These are phyloP conservation scores for Platycheirus rosarum DNA, from an alignment of 2,888 invertebrate genomes.

Conservation along the genomic window DNA sequence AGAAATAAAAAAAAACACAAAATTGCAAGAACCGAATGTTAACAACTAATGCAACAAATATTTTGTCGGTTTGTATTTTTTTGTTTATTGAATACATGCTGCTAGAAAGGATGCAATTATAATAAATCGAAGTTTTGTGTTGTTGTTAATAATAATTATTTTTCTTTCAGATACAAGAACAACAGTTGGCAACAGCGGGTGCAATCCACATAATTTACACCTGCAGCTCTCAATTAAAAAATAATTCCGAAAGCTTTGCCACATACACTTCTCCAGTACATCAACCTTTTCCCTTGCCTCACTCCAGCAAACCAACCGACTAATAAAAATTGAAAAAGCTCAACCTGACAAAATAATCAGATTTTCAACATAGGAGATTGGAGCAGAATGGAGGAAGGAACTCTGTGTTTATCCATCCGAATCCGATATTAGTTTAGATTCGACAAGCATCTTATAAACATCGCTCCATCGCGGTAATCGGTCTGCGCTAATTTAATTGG, in stretches of 20 bases:
- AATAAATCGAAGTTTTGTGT: no score
- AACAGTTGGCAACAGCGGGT: constrained; percentile 31
- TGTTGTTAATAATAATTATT: no score
- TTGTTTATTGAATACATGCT: background rate
- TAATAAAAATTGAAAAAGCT: constrained; percentile 20
- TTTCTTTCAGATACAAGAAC: constrained; percentile 4
- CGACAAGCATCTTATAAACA: constrained; percentile 36
- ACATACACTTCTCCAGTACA: constrained; percentile 8
- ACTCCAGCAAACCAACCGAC: constrained; percentile 7
- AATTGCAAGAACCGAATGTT: background rate
- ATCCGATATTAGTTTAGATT: constrained; percentile 38
- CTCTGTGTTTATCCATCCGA: constrained; percentile 33
- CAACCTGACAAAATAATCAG: constrained; percentile 32
- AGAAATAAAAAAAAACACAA: constrained; percentile 18
- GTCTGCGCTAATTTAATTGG: constrained; percentile 2
- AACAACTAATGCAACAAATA: background rate
- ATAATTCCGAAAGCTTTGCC: constrained; percentile 18
- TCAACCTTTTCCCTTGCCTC: constrained; percentile 21
- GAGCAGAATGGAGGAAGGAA: constrained; percentile 16
- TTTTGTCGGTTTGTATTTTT: background rate
- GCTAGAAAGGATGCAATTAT: background rate
- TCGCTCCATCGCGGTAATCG: constrained; percentile 2
- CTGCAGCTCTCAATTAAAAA: constrained; percentile 37
- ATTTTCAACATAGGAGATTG: constrained; percentile 16
- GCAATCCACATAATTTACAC: constrained; percentile 37